A percentile compares a stretch with the other conserved stretches of the same genome.
Evolutionary conservation across 2,888 invertebrate species (phyloP).

Genomic region (Dolichopus griseipennis): DNA sequence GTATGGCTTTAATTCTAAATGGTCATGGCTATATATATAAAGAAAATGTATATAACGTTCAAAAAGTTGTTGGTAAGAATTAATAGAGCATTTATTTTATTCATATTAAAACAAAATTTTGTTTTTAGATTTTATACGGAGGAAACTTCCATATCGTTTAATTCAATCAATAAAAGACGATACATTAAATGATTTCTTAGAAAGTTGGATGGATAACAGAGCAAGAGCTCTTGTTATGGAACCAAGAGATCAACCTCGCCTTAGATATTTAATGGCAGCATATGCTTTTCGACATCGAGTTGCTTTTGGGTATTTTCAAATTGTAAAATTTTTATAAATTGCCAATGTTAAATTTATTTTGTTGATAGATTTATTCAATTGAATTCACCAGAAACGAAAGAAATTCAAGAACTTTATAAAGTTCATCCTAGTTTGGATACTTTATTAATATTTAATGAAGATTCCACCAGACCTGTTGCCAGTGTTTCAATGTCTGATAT

Average conservation of each 20-base stretch:
- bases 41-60: constrained; percentile 68
- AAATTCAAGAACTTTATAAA: constrained; percentile 60
- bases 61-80: constrained; percentile 63
- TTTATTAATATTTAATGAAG: constrained; percentile 84
- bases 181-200: constrained; percentile 68
- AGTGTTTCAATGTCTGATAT: constrained; percentile 85
- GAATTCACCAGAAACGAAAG: constrained; percentile 52
- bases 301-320: constrained; percentile 61
- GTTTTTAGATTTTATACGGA: constrained; percentile 70
- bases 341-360: constrained; percentile 13
- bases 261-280: constrained; percentile 81
- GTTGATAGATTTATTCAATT: constrained; percentile 57
- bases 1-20: constrained; percentile 70
- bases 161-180: constrained; percentile 61
- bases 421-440: constrained; percentile 66
- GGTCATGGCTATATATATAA: constrained; percentile 79
- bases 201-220: constrained; percentile 85
- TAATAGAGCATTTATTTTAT: constrained; percentile 8
- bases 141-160: constrained; percentile 75
- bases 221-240: constrained; percentile 85
- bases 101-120: too few species aligned
- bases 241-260: constrained; percentile 61
- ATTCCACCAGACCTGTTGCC: constrained; percentile 67
- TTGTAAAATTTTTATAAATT: constrained; percentile 10
- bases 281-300: constrained; percentile 78